Base-by-base conservation (phyloP, 2,888 invertebrate genomes). In the Netelia virgata region DNA sequence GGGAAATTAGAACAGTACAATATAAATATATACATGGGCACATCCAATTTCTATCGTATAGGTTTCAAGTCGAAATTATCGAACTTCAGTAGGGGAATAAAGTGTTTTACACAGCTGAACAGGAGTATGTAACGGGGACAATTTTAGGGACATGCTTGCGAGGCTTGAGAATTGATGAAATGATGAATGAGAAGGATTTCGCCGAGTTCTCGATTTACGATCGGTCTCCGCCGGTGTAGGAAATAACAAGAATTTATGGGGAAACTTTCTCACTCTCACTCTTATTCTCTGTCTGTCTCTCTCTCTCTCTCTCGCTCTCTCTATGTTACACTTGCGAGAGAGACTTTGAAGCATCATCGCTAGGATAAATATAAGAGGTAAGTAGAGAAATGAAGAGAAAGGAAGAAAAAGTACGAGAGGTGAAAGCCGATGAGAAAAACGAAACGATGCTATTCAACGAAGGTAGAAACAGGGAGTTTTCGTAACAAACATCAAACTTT, bases 231-330 rank as follows among this genome's bases (percentile, higher is more conserved):
- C 57, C 50, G 3, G 11, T 63, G 50, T 74, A 20, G 68, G 64
- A 74, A 69, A 78, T 74, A 84, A 74, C 69, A 64, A 66, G 74
- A 84, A 84, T 84, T 84, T 81, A 84, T 84, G 14, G 69, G 77
- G 20, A 78, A 78, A 70, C 18, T 78, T 41, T 36, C 28, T 28
- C 28, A 28, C 28, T 28, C 28, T 28, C 28, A 28, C 28, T 28
- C 28, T 28, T 5, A 28, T 3, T 28, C 28, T 28, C 28, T 28
- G 3, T 5, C 5, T 28, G 28, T 28, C 28, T 28, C 28, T 28
- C 28, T 5, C 5, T 28, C 28, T 28, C 28, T 28, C 28, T 23
- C 28, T 5, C 6, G 2, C 28, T 28, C 3, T 28, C 36, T 16
- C 50, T 11, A n/a, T 57, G 72, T 28, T 55, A 63, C 47, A 66